A percentile compares a stretch with the other conserved stretches of the same genome.
phyloP scores from a whole-genome alignment of 2,888 invertebrate species.

The Rhagonycha fulva region DNA sequence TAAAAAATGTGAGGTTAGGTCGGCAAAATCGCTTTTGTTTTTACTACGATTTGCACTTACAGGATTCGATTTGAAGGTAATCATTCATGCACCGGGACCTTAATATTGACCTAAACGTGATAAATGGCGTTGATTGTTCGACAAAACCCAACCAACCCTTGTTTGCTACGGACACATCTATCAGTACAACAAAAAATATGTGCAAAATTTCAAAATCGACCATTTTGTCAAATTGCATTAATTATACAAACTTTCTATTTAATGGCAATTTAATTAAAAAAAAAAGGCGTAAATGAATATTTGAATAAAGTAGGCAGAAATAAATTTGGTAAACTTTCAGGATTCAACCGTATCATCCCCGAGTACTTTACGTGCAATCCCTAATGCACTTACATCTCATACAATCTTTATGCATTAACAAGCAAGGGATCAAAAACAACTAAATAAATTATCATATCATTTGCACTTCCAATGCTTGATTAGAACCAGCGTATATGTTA shows the following conservation, averaged over 20 bases:
- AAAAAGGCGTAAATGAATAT: neutral
- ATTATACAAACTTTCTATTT: neutral
- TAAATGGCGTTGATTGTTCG: conserved; percentile 16
- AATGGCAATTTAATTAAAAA: neutral
- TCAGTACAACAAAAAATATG: conserved; percentile 8
- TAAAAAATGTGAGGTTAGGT: neutral
- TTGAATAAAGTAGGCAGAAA: neutral
- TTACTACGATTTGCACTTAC: conserved; percentile 12
- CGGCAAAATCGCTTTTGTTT: conserved; percentile 5
- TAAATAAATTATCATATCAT: conserved; percentile 15
- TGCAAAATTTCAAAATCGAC: neutral
- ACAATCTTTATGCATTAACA: conserved; percentile 14
- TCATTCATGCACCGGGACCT: conserved; percentile 12
- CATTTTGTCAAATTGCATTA: neutral
- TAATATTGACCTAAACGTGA: conserved; percentile 17
- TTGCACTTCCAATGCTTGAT: conserved; percentile 7
- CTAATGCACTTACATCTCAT: conserved; percentile 22
- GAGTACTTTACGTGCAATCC: conserved; percentile 5
- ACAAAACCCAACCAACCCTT: conserved; percentile 10
- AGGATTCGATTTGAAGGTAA: conserved; percentile 12
- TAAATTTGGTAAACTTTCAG: neutral
- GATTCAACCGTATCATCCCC: neutral
- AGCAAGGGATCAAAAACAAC: conserved; percentile 12
- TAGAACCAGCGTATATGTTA: conserved; percentile 6
- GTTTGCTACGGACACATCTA: conserved; percentile 12